Conservation (phyloP, 2,797 vertebrate genomes). For the Cuniculus paca region DNA sequence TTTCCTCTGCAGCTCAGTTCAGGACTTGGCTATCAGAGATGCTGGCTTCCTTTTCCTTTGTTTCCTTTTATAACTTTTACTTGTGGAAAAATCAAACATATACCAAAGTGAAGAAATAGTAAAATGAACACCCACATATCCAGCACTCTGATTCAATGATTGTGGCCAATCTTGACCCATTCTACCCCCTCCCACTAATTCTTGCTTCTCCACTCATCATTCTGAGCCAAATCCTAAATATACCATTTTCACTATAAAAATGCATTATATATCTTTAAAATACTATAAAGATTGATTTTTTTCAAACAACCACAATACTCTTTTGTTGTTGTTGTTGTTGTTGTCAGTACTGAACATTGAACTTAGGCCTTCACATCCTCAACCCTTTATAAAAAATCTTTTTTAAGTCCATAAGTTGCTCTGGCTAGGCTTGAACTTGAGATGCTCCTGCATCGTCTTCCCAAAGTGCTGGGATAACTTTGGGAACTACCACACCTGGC, state of each 20-base stretch:
- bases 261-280: background rate
- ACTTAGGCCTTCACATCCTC: background rate
- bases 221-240: conserved; percentile 17
- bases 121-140: background rate
- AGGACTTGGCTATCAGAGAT: background rate
- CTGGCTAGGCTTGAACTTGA: background rate
- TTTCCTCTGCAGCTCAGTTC: background rate
- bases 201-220: background rate
- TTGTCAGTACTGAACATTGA: background rate
- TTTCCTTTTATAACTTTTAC: conserved; percentile 18
- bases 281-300: background rate
- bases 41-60: conserved; percentile 32
- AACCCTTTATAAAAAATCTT: background rate
- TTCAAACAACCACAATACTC: background rate
- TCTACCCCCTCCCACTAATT: background rate
- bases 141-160: background rate
- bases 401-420: background rate
- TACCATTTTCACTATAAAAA: conserved; percentile 11
- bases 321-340: too few species aligned
- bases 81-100: conserved; percentile 17
- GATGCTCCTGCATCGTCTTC: background rate
- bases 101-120: background rate
- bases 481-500: background rate
- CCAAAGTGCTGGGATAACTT: background rate
- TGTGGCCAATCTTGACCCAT: background rate